These are phyloP conservation scores for Xenopus borealis DNA, from an alignment of 2,113 vertebrate species.

Conservation along the genomic window DNA sequence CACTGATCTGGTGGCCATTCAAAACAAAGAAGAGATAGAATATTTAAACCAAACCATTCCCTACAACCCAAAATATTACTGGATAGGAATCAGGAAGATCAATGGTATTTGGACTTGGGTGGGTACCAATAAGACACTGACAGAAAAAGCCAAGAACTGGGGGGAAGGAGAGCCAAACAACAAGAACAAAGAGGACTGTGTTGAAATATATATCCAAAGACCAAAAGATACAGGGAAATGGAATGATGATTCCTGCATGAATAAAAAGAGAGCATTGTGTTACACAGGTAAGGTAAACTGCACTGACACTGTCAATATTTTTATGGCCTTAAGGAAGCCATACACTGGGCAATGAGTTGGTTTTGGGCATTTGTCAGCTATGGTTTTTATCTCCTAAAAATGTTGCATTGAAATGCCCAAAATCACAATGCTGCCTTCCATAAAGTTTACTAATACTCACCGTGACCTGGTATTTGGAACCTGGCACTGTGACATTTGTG, in stretches of 20 bases:
- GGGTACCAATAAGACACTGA: constrained; percentile 77
- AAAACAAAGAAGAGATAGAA: constrained; percentile 80
- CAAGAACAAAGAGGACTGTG: constrained; percentile 76
- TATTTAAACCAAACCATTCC: constrained; percentile 75
- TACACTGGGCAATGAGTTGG: too few relatives aligned
- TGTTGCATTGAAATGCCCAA: neutral
- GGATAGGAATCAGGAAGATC: constrained; percentile 89
- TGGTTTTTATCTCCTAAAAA: too few relatives aligned
- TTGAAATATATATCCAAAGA: constrained; percentile 90
- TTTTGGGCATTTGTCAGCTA: too few relatives aligned
- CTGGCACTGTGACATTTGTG: constrained; percentile 54
- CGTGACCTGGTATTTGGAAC: constrained; percentile 63
- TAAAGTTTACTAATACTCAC: constrained; percentile 74
- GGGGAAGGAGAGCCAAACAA: constrained; percentile 81
- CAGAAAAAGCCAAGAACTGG: constrained; percentile 80
- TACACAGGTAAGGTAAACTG: constrained; percentile 68
- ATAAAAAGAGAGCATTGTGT: constrained; percentile 77
- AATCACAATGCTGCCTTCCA: neutral
- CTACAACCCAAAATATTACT: constrained; percentile 64
- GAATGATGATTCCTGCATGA: constrained; percentile 82
- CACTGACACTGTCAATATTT: too few relatives aligned
- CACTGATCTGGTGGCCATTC: constrained; percentile 92
- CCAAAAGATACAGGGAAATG: constrained; percentile 63
- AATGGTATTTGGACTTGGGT: constrained; percentile 83
- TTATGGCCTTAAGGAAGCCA: too few relatives aligned